Evolutionary conservation across 2,113 vertebrate genomes (phyloP).

Genomic region (Phrynocephalus versicolor): DNA sequence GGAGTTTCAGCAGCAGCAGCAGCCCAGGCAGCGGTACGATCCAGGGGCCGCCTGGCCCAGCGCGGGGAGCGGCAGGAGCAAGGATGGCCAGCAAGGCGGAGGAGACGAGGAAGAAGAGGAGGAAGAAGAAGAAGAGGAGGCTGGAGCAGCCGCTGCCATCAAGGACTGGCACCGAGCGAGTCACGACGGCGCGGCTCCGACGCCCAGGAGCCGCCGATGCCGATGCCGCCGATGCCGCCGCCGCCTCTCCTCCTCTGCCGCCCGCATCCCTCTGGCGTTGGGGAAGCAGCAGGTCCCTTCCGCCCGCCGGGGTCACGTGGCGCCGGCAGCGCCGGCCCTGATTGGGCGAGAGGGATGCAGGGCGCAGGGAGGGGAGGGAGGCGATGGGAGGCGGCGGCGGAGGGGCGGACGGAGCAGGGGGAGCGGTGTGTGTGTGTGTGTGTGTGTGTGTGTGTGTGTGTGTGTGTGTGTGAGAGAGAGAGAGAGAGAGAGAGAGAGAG

Average conservation of each 20-base stretch:
- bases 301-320: slow-evolving; percentile 37
- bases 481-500: not conserved
- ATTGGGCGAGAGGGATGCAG: slow-evolving; percentile 57
- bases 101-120: not conserved
- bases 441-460: too few species aligned
- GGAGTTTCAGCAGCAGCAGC: slow-evolving; percentile 5
- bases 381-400: not conserved
- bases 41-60: not conserved
- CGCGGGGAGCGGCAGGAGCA: not conserved
- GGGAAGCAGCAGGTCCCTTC: slow-evolving; percentile 41
- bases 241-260: slow-evolving; percentile 36
- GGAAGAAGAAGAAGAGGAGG: not conserved
- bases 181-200: slow-evolving; percentile 5
- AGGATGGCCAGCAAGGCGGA: not conserved
- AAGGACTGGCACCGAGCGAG: slow-evolving; percentile 2
- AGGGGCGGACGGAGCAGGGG: not conserved
- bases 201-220: slow-evolving; percentile 24
- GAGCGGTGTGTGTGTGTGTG: not conserved
- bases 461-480: not conserved
- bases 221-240: slow-evolving; percentile 18
- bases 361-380: slow-evolving; percentile 15
- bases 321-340: slow-evolving; percentile 11
- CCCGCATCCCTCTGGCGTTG: slow-evolving; percentile 44
- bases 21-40: not conserved
- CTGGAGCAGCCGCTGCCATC: slow-evolving; percentile 33